Conservation (phyloP, 2,797 vertebrate genomes). For the Chelon auratus region DNA sequence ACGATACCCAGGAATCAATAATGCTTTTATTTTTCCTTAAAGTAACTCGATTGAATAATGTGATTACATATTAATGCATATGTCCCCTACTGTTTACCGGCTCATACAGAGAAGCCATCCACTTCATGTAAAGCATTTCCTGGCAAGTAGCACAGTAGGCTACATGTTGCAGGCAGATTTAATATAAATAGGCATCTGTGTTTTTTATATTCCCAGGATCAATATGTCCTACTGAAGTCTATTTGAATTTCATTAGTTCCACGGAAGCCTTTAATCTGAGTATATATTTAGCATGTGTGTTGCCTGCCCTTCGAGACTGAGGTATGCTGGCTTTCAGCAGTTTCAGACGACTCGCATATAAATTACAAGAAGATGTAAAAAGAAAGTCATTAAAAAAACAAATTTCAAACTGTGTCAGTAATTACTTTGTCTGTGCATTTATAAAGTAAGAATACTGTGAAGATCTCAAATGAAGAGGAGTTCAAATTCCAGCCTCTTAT, state of each 20-base stretch:
- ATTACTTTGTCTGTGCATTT: too few relatives aligned
- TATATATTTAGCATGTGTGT: slow-evolving; percentile 28
- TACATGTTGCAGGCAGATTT: slow-evolving; percentile 19
- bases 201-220: slow-evolving; percentile 31
- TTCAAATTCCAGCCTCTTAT: too few relatives aligned
- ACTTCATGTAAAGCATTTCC: slow-evolving; percentile 44
- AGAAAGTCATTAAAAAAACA: too few relatives aligned
- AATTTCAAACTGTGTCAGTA: too few relatives aligned
- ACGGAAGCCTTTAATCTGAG: slow-evolving; percentile 49
- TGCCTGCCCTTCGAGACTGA: slow-evolving; percentile 23
- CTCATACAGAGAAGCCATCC: slow-evolving; percentile 21
- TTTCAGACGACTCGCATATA: background rate
- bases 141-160: background rate
- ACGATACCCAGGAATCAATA: slow-evolving; percentile 53
- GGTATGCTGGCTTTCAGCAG: background rate
- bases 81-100: slow-evolving; percentile 33
- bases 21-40: slow-evolving; percentile 18
- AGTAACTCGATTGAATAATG: slow-evolving; percentile 42
- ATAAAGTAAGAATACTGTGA: too few relatives aligned
- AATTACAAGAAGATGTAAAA: too few relatives aligned
- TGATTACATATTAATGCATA: slow-evolving; percentile 50
- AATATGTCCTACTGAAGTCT: slow-evolving; percentile 42
- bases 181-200: slow-evolving; percentile 36
- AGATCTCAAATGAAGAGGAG: too few relatives aligned
- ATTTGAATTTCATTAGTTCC: slow-evolving; percentile 50